A percentile compares a stretch with the other conserved stretches of the same genome.
Conservation (phyloP, 1,140 invertebrate genomes). For the Saxidomus purpurata region DNA sequence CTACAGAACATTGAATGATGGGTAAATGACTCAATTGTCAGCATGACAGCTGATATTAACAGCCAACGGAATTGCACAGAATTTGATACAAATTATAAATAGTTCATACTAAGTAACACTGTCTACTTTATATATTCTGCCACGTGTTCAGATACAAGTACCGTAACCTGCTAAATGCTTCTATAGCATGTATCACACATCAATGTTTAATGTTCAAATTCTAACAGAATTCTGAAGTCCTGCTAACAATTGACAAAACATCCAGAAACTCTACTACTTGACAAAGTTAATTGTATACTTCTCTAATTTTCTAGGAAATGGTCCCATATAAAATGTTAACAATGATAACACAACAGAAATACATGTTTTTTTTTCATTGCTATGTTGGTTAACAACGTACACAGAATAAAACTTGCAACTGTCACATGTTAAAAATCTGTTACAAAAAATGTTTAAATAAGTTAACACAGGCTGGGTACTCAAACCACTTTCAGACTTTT, state of each 20-base stretch:
- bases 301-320: not conserved
- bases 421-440: not conserved
- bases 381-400: not conserved
- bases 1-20: not conserved
- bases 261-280: not conserved
- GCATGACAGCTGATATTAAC: not conserved
- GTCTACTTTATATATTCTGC: not conserved
- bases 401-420: not conserved
- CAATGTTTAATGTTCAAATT: not conserved
- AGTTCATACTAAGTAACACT: not conserved
- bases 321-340: not conserved
- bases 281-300: not conserved
- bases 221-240: not conserved
- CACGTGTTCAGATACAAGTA: too few relatives aligned
- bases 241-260: not conserved
- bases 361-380: not conserved
- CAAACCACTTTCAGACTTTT: not conserved
- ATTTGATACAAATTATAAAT: not conserved
- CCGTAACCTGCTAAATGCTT: not conserved
- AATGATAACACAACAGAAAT: slow-evolving; percentile 1
- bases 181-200: not conserved
- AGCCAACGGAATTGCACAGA: slow-evolving; percentile 25
- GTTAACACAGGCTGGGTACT: not conserved
- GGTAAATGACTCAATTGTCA: not conserved
- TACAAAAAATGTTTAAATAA: not conserved